Evolutionary conservation across 2,797 vertebrate species (phyloP), one percentile per base, ranked within the genome.

Genomic region (Megaceryle alcyon): DNA sequence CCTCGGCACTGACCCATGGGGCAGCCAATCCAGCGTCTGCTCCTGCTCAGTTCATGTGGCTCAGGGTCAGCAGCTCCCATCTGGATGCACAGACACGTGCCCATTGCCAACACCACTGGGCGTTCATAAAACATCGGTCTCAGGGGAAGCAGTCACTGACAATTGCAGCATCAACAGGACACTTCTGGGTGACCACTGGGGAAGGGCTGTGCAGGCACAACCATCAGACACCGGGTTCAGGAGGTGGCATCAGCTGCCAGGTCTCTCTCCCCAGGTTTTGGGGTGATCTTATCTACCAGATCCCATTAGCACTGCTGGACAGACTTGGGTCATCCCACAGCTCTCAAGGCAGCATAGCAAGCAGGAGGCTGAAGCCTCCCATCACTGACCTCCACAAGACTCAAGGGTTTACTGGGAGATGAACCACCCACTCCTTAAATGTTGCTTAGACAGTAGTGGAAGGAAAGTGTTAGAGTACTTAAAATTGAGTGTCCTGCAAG

Each of bases 251-350:
- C 3, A 6, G 26, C 21, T 41, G 7, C 49, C 26, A 41, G 12
- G 7, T 54, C 51, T 39, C 26, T 37, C 26, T 60, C 17, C 9
- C 8, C 4, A 2, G 44, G 14, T 48, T 82, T 59, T 39, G 46
- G 39, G 51, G 13, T n/a, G 20, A 57, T 19, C 16, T 48, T 37
- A 44, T n/a, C 35, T 43, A 15, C 48, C 56, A 56, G 54, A 35
- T 13, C 10, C 21, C 29, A 23, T 51, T 48, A 21, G 43, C 1
- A 3, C 39, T 26, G 29, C 25, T 7, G 53, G 60, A 53, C 0
- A 0, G 46, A 26, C 33, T 20, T 28, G 10, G 9, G 5, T 54
- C 11, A 22, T 15, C 29, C 14, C 37, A n/a, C 1, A 0, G 37
- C 5, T 28, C 43, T 7, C 8, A 5, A 35, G 61, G 41, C 37